Conservation (phyloP, 2,888 invertebrate genomes). For the Drosophila anceps region DNA sequence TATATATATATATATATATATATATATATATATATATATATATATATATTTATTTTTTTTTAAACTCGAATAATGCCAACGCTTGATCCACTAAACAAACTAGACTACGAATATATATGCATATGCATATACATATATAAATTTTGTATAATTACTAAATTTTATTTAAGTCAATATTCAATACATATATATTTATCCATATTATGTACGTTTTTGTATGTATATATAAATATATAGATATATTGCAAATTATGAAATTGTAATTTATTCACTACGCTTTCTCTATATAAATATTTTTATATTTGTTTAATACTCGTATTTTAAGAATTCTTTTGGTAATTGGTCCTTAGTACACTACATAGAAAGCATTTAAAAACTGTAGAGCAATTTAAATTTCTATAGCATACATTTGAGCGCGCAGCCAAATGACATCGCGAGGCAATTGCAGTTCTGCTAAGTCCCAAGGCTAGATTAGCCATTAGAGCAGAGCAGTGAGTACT, state of each 20-base stretch:
- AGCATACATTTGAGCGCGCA: conserved; percentile 53
- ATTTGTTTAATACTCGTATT: conserved; percentile 27
- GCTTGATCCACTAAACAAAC: conserved; percentile 70
- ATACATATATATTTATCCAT: conserved; percentile 33
- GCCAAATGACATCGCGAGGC: conserved; percentile 48
- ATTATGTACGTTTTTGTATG: conserved; percentile 6
- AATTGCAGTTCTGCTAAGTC: conserved; percentile 30
- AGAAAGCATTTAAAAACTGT: conserved; percentile 67
- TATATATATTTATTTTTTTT: conserved; percentile 26
- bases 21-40: conserved; percentile 12
- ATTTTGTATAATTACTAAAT: conserved; percentile 69
- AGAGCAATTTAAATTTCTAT: conserved; percentile 59
- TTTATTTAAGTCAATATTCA: conserved; percentile 59
- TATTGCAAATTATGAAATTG: conserved; percentile 60
- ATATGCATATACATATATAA: conserved; percentile 41
- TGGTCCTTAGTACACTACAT: conserved; percentile 76
- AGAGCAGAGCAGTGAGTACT: background rate
- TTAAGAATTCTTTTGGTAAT: conserved; percentile 55
- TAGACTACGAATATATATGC: conserved; percentile 58
- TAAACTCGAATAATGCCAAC: conserved; percentile 71
- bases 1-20: conserved; percentile 14
- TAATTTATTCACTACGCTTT: conserved; percentile 43
- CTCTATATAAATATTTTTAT: conserved; percentile 14
- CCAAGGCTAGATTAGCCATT: conserved; percentile 21
- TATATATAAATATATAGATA: conserved; percentile 30